A percentile compares a stretch with the other conserved stretches of the same genome.
phyloP scores from a whole-genome alignment of 2,113 vertebrate genomes.

The Porphyrio hochstetteri region DNA sequence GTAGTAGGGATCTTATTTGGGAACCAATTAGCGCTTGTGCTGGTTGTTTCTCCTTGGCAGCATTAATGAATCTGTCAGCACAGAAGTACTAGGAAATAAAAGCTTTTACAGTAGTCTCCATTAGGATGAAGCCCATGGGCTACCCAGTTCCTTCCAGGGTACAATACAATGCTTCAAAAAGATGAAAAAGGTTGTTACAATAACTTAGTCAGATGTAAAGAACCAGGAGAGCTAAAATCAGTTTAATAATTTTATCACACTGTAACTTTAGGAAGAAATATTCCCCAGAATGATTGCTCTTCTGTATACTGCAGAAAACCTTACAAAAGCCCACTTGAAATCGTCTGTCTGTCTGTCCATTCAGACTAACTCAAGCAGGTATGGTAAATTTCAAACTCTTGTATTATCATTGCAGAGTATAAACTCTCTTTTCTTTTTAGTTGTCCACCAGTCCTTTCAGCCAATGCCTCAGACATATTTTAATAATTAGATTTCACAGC shows the following conservation, averaged over 20 bases:
- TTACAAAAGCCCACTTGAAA: conserved; percentile 11
- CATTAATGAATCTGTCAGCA: conserved; percentile 15
- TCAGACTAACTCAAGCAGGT: neutral
- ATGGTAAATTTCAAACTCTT: neutral
- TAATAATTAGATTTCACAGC: neutral
- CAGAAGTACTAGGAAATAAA: neutral
- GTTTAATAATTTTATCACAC: neutral
- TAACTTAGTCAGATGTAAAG: conserved; percentile 24
- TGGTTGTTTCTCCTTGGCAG: conserved; percentile 5
- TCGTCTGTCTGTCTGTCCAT: neutral
- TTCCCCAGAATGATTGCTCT: neutral
- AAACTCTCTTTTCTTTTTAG: neutral
- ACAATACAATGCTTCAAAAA: neutral
- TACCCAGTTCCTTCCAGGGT: neutral
- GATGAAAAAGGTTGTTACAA: neutral
- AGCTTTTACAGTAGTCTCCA: neutral
- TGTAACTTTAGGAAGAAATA: neutral
- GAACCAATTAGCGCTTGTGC: conserved; percentile 39
- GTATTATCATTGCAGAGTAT: neutral
- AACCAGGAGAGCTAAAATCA: conserved; percentile 9
- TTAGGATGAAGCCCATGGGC: neutral
- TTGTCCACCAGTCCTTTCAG: neutral
- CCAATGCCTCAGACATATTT: neutral
- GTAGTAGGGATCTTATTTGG: neutral
- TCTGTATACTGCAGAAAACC: neutral